Evolutionary conservation across 2,797 vertebrate species (phyloP), one percentile per base, ranked within the genome.

Genomic region (Rhinophrynus dorsalis): DNA sequence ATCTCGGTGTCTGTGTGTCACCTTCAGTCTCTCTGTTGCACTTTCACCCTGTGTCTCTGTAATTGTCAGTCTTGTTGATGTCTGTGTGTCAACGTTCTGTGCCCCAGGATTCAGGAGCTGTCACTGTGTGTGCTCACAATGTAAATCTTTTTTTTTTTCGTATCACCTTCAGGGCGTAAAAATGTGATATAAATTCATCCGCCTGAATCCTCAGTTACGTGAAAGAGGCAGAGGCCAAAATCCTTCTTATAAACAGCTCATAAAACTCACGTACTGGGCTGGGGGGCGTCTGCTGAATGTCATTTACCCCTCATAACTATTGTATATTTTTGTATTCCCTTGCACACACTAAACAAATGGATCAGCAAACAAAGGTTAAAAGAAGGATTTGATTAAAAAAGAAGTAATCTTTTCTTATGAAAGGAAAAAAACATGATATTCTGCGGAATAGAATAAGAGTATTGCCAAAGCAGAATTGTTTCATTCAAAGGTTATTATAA

Each of bases 141-240:
- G 44, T 42, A 18, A 65, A 59, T 72, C 20, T 40, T 11, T 51
- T 51, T 30, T 50, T 26, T 51, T 42, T 35, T 35, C 56, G 9
- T 48, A 26, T 42, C 61, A 59, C 52, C 68, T 65, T 32, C 54
- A 33, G 69, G 69, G 69, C 35, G 12, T n/a, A 42, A 50, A 57
- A 38, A 10, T 6, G 15, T 50, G 45, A 66, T 33, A 65, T 20
- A 51, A 42, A 65, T 37, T 20, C 54, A n/a, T 58, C 6, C 6
- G 35, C 35, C 35, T 40, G 21, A 40, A 33, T 58, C 27, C 68
- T 63, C 42, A 20, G 6, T 50, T 48, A 64, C 32, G 60, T 56
- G 48, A 59, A 26, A 30, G 26, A 37, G 35, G 7, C 45, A 33
- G 17, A 40, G 45, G 35, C 54, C 6, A 5, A 4, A 37, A 12